These are phyloP conservation scores for Metalampra italica DNA, from an alignment of 2,888 invertebrate genomes.

Conservation along the genomic window DNA sequence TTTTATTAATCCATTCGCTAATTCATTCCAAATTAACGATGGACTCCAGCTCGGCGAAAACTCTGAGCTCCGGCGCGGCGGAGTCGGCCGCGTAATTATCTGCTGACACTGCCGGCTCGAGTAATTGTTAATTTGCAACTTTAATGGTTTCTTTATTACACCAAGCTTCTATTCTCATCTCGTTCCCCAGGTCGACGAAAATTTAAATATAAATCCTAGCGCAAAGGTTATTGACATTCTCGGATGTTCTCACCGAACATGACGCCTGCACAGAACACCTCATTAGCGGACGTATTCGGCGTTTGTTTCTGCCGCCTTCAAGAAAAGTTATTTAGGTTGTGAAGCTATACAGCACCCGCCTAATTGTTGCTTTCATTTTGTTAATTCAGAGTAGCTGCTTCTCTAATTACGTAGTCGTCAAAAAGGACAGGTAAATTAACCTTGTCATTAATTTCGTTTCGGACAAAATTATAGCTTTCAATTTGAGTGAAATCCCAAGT, in stretches of 20 bases:
- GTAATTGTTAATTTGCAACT: conserved; percentile 7
- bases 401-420: not conserved
- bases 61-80: no score
- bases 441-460: not conserved
- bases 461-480: no score
- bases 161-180: not conserved
- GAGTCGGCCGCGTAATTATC: conserved; percentile 22
- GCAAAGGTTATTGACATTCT: conserved; percentile 1
- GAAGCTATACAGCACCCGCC: not conserved
- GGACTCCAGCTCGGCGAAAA: conserved; percentile 15
- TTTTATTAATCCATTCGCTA: no score
- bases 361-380: not conserved
- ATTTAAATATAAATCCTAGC: not conserved
- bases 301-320: not conserved
- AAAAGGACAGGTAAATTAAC: not conserved
- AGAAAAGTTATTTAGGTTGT: conserved; percentile 1
- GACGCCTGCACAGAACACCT: not conserved
- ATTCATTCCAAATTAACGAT: conserved; percentile 27
- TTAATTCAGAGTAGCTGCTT: not conserved
- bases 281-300: conserved; percentile 5
- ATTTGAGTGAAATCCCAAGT: no score
- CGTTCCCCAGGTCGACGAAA: not conserved
- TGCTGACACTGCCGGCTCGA: conserved; percentile 15
- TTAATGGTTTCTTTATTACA: conserved; percentile 1
- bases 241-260: not conserved